These are phyloP conservation scores for Sebastes minor DNA, from an alignment of 2,797 vertebrate species.

Conservation along the genomic window DNA sequence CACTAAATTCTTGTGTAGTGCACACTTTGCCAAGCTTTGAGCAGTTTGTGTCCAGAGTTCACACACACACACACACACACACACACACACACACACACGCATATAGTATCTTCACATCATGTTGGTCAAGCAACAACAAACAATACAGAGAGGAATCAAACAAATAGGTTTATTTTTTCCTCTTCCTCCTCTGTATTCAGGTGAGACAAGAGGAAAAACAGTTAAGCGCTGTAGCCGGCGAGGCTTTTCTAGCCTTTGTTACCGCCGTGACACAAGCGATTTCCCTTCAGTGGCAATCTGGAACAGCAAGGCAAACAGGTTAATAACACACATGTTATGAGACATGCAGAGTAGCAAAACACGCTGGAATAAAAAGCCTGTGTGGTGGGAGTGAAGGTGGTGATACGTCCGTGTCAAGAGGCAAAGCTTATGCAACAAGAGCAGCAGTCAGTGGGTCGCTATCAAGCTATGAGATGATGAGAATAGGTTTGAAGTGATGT, in stretches of 20 bases:
- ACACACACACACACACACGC: constrained; percentile 26
- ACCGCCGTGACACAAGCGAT: constrained; percentile 74
- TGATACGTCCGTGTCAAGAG: constrained; percentile 10
- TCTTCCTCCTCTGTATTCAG: constrained; percentile 29
- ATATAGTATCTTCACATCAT: constrained; percentile 16
- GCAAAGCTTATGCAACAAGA: constrained; percentile 41
- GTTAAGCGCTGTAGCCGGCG: constrained; percentile 45
- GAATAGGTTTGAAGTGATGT: not conserved
- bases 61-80: constrained; percentile 42
- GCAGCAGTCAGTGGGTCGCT: constrained; percentile 32
- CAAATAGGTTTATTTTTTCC: constrained; percentile 57
- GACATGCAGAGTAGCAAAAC: constrained; percentile 68
- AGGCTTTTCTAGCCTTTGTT: constrained; percentile 73
- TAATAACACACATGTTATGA: constrained; percentile 87
- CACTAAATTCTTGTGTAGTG: constrained; percentile 15
- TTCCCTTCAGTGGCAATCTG: constrained; percentile 89
- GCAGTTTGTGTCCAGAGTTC: constrained; percentile 85
- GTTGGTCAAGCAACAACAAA: constrained; percentile 55
- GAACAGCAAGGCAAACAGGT: constrained; percentile 99
- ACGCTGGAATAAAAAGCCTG: constrained; percentile 33
- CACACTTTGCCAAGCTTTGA: constrained; percentile 76
- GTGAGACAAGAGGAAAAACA: constrained; percentile 57
- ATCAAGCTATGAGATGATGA: not conserved
- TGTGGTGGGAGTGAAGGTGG: constrained; percentile 14
- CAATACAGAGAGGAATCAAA: constrained; percentile 50